A percentile compares a stretch with the other conserved stretches of the same genome.
These are phyloP conservation scores for Pollenia griseotomentosa DNA, from an alignment of 2,888 invertebrate genomes.

Conservation along the genomic window DNA sequence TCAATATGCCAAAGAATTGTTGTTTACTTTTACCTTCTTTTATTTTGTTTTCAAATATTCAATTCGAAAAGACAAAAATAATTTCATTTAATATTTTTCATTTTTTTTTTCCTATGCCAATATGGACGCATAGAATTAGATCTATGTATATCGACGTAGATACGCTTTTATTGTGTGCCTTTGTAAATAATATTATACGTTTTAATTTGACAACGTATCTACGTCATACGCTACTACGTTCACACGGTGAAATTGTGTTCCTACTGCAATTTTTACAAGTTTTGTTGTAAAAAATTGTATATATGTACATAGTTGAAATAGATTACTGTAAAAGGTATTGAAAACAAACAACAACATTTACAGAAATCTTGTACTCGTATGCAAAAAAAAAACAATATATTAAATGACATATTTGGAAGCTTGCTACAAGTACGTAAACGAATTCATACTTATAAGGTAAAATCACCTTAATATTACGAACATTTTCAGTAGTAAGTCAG, in stretches of 20 bases:
- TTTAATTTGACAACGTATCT: not conserved
- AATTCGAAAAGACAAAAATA: no score
- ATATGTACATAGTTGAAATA: conserved; percentile 35
- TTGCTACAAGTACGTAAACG: conserved; percentile 37
- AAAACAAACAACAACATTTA: conserved; percentile 19
- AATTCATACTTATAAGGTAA: conserved; percentile 62
- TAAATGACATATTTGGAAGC: conserved; percentile 56
- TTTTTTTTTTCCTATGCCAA: no score
- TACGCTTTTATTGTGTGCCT: not conserved
- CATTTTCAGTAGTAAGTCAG: conserved; percentile 38
- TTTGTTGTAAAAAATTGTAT: no score
- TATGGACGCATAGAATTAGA: no score
- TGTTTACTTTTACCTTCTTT: no score
- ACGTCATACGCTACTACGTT: no score
- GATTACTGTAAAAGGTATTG: conserved; percentile 50
- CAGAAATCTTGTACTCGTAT: conserved; percentile 10
- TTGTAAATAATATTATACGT: no score
- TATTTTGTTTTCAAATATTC: no score
- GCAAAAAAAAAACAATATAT: conserved; percentile 42
- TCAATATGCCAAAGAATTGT: no score
- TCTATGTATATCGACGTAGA: not conserved
- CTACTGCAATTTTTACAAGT: no score
- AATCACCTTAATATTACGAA: conserved; percentile 45
- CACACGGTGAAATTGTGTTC: no score
- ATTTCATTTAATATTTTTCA: no score